Conservation (phyloP, 2,888 invertebrate genomes). For the Bursaphelenchus okinawaensis region DNA sequence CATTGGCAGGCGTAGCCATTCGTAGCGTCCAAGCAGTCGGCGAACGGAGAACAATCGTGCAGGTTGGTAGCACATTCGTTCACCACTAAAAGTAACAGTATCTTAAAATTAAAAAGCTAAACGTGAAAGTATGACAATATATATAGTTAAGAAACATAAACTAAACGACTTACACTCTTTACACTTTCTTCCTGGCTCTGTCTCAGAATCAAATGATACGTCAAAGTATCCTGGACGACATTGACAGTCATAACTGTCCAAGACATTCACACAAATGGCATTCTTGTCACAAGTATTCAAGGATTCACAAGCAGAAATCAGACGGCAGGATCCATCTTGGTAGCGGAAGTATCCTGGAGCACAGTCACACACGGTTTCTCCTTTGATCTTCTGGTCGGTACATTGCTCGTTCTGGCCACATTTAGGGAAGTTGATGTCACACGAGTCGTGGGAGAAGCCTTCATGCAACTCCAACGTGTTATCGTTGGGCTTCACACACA, state of each 20-base stretch:
- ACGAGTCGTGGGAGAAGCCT: conserved; percentile 37
- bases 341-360: conserved; percentile 45
- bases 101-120: conserved; percentile 7
- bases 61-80: conserved; percentile 56
- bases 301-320: conserved; percentile 22
- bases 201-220: conserved; percentile 48
- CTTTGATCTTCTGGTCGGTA: conserved; percentile 30
- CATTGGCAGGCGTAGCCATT: conserved; percentile 54
- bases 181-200: conserved; percentile 50
- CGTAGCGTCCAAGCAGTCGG: conserved; percentile 55
- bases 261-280: conserved; percentile 55
- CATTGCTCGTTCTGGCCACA: conserved; percentile 52
- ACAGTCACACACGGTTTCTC: conserved; percentile 50
- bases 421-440: conserved; percentile 25
- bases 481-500: conserved; percentile 41
- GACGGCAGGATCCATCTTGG: conserved; percentile 51
- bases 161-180: conserved; percentile 49
- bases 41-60: conserved; percentile 48
- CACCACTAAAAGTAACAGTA: conserved; percentile 52
- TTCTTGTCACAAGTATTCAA: conserved; percentile 45
- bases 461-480: conserved; percentile 18
- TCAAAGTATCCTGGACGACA: conserved; percentile 53
- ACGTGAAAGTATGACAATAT: too few species aligned
- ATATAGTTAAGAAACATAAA: background rate
- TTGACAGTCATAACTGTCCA: conserved; percentile 53